These are phyloP conservation scores for Vimba vimba DNA, from an alignment of 2,113 vertebrate genomes.

Conservation along the genomic window DNA sequence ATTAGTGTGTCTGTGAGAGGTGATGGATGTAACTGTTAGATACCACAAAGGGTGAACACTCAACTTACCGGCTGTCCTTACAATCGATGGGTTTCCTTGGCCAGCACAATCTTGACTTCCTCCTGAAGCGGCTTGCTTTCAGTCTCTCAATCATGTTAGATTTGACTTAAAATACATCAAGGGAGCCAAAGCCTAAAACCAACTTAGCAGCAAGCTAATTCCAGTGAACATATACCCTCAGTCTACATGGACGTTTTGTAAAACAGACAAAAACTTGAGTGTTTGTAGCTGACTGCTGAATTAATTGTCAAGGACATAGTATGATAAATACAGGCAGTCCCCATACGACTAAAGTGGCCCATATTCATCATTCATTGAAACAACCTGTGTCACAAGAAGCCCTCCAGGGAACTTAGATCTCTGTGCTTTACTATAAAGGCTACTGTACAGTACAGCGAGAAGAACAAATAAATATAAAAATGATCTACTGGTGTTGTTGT, in stretches of 20 bases:
- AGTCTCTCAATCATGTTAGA: neutral
- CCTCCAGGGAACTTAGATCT: constrained; percentile 54
- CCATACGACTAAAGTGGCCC: constrained; percentile 13
- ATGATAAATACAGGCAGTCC: constrained; percentile 42
- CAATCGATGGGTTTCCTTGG: neutral
- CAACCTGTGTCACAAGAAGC: constrained; percentile 24
- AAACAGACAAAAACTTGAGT: constrained; percentile 9
- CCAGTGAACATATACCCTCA: neutral
- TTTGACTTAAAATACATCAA: neutral
- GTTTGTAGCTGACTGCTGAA: constrained; percentile 23
- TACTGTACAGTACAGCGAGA: constrained; percentile 30
- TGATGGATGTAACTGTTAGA: constrained; percentile 15
- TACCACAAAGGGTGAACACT: neutral
- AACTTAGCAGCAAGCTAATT: neutral
- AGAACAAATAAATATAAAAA: constrained; percentile 65
- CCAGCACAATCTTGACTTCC: neutral
- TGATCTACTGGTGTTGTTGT: constrained; percentile 63
- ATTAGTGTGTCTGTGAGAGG: neutral
- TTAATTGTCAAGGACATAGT: constrained; percentile 27
- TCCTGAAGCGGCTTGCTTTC: neutral
- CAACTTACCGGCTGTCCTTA: neutral
- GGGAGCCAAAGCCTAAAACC: neutral
- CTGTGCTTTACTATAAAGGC: neutral
- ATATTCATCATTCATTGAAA: constrained; percentile 43
- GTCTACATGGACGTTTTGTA: constrained; percentile 13